Evolutionary conservation across 35 echinoderm and acorn worm genomes (phyloP).

Genomic region (Lytechinus pictus): DNA sequence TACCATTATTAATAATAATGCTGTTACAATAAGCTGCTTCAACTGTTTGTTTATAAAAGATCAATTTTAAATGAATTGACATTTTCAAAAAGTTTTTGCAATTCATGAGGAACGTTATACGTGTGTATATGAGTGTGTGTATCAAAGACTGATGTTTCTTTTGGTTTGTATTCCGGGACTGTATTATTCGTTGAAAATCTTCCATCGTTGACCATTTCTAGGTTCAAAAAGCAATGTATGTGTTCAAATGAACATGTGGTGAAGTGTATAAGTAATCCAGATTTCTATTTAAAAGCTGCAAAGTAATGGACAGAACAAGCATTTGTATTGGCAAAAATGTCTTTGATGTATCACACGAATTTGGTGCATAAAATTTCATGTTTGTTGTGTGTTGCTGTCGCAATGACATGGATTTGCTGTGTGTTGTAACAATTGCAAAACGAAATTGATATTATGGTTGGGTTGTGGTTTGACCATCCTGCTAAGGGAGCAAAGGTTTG

Average conservation of each 20-base stretch:
- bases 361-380: not conserved
- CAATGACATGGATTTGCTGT: not conserved
- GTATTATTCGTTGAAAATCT: not conserved
- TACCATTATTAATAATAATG: not conserved
- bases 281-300: not conserved
- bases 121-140: not conserved
- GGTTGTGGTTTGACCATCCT: not conserved
- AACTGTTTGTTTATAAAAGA: not conserved
- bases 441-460: not conserved
- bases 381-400: conserved; percentile 8
- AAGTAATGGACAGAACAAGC: not conserved
- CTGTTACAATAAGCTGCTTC: not conserved
- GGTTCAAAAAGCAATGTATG: not conserved
- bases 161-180: not conserved
- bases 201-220: not conserved
- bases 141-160: not conserved
- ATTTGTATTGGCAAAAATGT: not conserved
- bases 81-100: not conserved
- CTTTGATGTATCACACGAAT: not conserved
- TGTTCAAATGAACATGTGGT: not conserved
- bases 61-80: not conserved
- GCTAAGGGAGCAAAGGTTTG: too few relatives aligned
- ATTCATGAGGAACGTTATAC: not conserved
- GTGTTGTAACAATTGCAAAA: not conserved
- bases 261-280: not conserved